Evolutionary conservation across 2,797 vertebrate species (phyloP).

Genomic region (Malacoraja senta): DNA sequence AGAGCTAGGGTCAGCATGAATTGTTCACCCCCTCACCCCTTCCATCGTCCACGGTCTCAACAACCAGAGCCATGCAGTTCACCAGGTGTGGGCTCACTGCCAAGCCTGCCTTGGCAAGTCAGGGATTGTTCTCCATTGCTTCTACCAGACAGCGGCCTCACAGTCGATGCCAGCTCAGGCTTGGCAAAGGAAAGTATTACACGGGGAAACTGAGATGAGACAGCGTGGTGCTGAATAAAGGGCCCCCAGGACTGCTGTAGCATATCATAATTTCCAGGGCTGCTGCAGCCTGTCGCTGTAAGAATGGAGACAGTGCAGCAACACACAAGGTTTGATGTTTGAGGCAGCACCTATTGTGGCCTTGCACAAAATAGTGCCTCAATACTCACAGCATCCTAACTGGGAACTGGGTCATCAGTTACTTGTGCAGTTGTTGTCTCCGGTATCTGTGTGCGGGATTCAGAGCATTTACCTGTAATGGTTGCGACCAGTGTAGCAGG

Average conservation of each 20-base stretch:
- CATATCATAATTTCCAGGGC: too few species aligned
- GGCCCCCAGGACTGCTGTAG: too few species aligned
- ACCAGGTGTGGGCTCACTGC: background rate
- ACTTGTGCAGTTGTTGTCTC: background rate
- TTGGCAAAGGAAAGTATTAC: background rate
- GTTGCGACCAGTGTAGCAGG: conserved; percentile 57
- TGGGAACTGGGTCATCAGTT: background rate
- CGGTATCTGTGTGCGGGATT: background rate
- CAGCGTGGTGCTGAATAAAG: background rate
- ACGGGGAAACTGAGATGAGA: background rate
- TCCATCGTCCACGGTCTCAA: too few species aligned
- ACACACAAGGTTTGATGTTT: too few species aligned
- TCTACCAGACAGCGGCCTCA: too few species aligned
- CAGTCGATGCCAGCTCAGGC: too few species aligned
- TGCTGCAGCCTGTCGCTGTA: too few species aligned
- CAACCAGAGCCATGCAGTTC: too few species aligned
- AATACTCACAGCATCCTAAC: background rate
- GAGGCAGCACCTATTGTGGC: background rate
- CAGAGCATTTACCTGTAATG: conserved; percentile 52
- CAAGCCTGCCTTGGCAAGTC: background rate
- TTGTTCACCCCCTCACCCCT: too few species aligned
- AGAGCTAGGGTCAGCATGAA: too few species aligned
- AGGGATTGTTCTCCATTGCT: background rate
- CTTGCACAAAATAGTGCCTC: background rate
- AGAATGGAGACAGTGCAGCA: too few species aligned